These are phyloP conservation scores for Pollimyrus isidori DNA, from an alignment of 2,113 vertebrate species.

Conservation along the genomic window DNA sequence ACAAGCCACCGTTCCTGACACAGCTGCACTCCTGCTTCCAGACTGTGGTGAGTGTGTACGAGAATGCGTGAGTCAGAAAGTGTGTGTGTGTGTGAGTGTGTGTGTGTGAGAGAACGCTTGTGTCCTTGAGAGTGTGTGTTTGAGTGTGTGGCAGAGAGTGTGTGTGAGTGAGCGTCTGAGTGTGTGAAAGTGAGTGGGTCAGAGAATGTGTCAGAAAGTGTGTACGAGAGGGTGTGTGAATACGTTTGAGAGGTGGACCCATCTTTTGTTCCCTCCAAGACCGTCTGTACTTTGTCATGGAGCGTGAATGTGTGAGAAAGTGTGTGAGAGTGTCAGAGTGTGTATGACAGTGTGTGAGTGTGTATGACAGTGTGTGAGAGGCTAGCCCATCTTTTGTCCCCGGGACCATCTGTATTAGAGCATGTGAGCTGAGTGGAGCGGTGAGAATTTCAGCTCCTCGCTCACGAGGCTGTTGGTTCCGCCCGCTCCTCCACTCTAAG, in stretches of 20 bases:
- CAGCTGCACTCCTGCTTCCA: conserved; percentile 95
- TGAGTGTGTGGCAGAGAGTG: conserved; percentile 28
- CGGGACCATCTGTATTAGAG: no score
- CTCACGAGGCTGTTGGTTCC: no score
- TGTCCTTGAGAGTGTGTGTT: neutral
- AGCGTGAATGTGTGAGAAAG: no score
- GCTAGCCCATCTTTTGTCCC: no score
- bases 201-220: neutral
- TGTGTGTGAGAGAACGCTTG: neutral
- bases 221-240: neutral
- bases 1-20: conserved; percentile 86
- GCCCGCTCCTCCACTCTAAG: no score
- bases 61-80: neutral
- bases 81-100: conserved; percentile 8
- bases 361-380: no score
- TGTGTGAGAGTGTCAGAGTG: no score
- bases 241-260: neutral
- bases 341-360: no score
- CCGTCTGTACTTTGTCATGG: conserved; percentile 52
- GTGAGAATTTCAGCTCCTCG: no score
- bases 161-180: conserved; percentile 7
- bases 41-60: conserved; percentile 69
- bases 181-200: neutral
- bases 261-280: conserved; percentile 58
- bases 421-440: no score